A percentile compares a stretch with the other conserved stretches of the same genome.
phyloP scores from a whole-genome alignment of 2,888 invertebrate species.

The Cosmorhoe ocellata region DNA sequence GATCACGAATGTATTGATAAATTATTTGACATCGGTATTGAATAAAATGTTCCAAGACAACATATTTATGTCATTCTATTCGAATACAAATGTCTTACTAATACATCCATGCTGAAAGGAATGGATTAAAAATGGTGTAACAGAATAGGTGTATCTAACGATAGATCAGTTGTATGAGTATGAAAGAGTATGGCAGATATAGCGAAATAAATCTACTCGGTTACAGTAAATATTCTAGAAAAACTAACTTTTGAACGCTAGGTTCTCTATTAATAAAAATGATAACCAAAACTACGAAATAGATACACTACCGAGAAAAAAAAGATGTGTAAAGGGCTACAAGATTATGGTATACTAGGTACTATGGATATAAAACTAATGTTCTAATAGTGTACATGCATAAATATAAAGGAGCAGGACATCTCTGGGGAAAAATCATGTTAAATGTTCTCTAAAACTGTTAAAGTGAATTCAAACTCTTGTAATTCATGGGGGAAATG shows the following conservation, averaged over 20 bases:
- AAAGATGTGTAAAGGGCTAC: conserved; percentile 18
- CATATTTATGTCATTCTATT: too few species aligned
- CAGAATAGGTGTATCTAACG: too few species aligned
- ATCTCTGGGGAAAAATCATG: conserved; percentile 23
- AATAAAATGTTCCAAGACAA: too few species aligned
- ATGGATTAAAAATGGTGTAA: background rate
- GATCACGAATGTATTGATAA: too few species aligned
- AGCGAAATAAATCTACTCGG: conserved; percentile 16
- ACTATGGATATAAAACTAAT: conserved; percentile 21
- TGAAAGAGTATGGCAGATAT: conserved; percentile 16
- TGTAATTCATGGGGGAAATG: conserved; percentile 3
- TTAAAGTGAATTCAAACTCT: conserved; percentile 5
- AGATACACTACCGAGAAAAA: conserved; percentile 12
- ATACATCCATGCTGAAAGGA: background rate
- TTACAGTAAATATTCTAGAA: conserved; percentile 16
- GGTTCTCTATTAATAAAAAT: conserved; percentile 14
- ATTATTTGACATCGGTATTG: too few species aligned
- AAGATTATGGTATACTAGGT: conserved; percentile 16
- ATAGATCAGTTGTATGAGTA: conserved; percentile 9
- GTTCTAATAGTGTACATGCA: conserved; percentile 27
- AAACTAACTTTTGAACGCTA: conserved; percentile 19
- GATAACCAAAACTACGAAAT: conserved; percentile 21
- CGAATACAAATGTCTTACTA: too few species aligned
- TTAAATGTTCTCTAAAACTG: conserved; percentile 19
- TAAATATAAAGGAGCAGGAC: conserved; percentile 18